These are phyloP conservation scores for Liolophura sinensis DNA, from an alignment of 1,140 invertebrate genomes.

Conservation along the genomic window DNA sequence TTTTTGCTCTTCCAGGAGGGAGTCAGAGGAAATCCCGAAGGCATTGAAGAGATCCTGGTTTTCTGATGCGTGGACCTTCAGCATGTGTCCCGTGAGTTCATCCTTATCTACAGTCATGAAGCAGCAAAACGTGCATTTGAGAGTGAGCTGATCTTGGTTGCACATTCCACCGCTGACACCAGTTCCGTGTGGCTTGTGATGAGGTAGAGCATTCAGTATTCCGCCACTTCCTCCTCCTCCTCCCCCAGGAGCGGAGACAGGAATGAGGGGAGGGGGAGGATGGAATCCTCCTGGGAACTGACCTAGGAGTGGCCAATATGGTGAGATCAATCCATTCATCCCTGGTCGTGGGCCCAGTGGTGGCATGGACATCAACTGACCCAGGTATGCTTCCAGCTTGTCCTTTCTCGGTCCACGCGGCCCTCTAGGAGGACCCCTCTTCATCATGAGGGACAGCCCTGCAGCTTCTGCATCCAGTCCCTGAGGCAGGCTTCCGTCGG, in stretches of 20 bases:
- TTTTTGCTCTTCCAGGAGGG: conserved; percentile 40
- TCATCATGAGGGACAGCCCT: conserved; percentile 45
- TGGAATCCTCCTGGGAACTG: conserved; percentile 28
- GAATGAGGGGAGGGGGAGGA: conserved; percentile 34
- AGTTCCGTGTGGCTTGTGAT: no score
- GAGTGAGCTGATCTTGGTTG: not conserved
- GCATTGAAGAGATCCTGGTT: conserved; percentile 54
- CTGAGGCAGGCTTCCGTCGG: conserved; percentile 54
- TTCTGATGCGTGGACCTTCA: conserved; percentile 56
- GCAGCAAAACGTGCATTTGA: conserved; percentile 59
- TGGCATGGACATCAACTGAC: conserved; percentile 20
- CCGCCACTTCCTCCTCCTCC: not conserved
- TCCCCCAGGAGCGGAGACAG: conserved; percentile 11
- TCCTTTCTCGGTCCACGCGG: conserved; percentile 52
- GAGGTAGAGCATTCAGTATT: no score
- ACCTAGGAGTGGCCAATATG: conserved; percentile 48
- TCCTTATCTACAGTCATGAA: conserved; percentile 53
- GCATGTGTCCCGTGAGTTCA: conserved; percentile 55
- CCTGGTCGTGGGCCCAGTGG: conserved; percentile 15
- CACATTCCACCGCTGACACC: no score
- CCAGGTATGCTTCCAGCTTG: conserved; percentile 20
- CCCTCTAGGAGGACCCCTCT: conserved; percentile 52
- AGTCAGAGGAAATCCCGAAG: conserved; percentile 46
- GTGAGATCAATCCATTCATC: conserved; percentile 37
- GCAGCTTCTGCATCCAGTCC: conserved; percentile 45